Base-by-base conservation (phyloP, 2,888 invertebrate species). In the Noctua fimbriata region DNA sequence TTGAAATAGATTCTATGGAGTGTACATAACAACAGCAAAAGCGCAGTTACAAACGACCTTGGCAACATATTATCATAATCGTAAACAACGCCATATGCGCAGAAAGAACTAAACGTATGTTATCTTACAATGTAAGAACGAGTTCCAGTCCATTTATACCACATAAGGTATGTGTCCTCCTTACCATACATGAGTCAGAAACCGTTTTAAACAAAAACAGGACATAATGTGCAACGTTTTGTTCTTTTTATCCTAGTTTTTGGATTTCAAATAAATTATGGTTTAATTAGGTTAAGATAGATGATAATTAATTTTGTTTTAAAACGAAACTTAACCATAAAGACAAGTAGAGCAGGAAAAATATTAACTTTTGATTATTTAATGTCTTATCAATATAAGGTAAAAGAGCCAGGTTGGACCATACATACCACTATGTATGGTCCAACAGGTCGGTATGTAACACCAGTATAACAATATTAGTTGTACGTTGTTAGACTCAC, bases 111-210 rank as follows among this genome's bases (percentile, higher is more conserved):
- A 73, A 28, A 63, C 32, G 9, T 32, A 44, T 65, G n/a, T 72
- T 14, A 9, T 77, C 44, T 74, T 67, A 66, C 24, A 47, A 65
- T 36, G 36, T 71, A 55, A 70, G 41, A 78, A 78, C 70, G 2
- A 24, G 63, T 49, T 65, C 24, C 21, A 65, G 58, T 12, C 10
- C 41, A 24, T 73, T 73, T 67, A 49, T 66, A 44, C 76, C 76
- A 32, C 52, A 73, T 4, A 67, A 70, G 69, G 75, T 55, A 60
- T 18, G 16, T 66, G 79, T 78, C 83, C 79, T 78, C 83, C 79
- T 87, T 78, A 41, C 52, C 66, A 76, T 78, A 67, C 83, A 87
- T 12, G 52, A 76, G 80, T 83, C 87, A 60, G 7, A 77, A 28
- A 78, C 52, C 12, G 24, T 73, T 78, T 65, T 36, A 36, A 32